Percentiles rank a stretch among this genome's conserved stretches.
Evolutionary conservation across 2,113 vertebrate species (phyloP).

Genomic region (Cynopterus brachyotis): DNA sequence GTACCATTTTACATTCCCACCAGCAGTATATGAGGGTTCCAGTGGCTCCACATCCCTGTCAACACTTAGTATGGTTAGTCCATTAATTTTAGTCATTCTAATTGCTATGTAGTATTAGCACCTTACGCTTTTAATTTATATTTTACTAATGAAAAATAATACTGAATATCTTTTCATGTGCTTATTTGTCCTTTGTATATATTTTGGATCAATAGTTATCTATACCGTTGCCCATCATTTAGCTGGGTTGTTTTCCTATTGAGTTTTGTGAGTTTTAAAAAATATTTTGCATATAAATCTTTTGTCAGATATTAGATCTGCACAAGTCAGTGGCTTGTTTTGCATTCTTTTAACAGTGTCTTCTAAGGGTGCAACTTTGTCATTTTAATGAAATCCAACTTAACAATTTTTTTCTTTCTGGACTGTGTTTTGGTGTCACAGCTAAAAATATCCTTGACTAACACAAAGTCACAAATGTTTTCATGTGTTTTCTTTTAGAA

Average conservation of each 20-base stretch:
- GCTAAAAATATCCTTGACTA: neutral
- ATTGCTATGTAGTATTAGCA: neutral
- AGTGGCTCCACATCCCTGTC: too few species aligned
- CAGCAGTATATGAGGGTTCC: too few species aligned
- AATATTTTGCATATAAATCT: too few species aligned
- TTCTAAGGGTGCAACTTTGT: neutral
- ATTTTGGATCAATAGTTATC: too few species aligned
- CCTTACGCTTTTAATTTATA: neutral
- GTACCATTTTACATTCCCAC: too few species aligned
- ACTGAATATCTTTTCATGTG: too few species aligned
- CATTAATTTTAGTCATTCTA: neutral
- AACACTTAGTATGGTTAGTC: too few species aligned
- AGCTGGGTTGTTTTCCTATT: neutral
- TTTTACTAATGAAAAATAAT: neutral
- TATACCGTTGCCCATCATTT: neutral
- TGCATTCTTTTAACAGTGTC: too few species aligned
- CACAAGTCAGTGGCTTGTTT: too few species aligned
- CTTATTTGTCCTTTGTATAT: too few species aligned
- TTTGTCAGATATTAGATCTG: too few species aligned
- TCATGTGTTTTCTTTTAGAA: neutral
- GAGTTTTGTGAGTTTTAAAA: neutral
- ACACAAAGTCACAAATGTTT: neutral
- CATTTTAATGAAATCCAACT: slow-evolving; percentile 2
- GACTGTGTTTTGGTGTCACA: neutral
- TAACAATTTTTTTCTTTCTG: slow-evolving; percentile 9